Evolutionary conservation across 2,797 vertebrate genomes (phyloP).

Genomic region (Pitangus sulphuratus): DNA sequence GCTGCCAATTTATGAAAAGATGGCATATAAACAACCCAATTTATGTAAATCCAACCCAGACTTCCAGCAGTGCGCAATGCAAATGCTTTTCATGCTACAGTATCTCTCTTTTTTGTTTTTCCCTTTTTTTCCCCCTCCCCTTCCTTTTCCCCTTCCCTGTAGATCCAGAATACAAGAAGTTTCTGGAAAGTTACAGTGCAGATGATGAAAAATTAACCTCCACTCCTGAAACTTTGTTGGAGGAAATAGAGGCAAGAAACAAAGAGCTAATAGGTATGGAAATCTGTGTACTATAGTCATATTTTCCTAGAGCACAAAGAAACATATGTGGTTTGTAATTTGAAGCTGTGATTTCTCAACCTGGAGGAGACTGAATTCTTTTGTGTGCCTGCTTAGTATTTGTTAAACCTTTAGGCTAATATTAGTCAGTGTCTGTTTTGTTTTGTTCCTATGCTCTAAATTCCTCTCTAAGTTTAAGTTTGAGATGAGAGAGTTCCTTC

Average conservation of each 20-base stretch:
- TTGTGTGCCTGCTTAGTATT: background rate
- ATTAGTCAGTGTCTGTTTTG: background rate
- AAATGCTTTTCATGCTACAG: background rate
- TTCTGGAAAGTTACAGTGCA: conserved; percentile 92
- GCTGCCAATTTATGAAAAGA: background rate
- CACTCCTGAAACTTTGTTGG: conserved; percentile 94
- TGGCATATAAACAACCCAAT: background rate
- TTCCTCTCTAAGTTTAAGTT: background rate
- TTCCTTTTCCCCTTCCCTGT: background rate
- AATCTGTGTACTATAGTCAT: background rate
- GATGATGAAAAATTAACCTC: conserved; percentile 95
- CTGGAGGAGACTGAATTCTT: background rate
- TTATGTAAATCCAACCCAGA: background rate
- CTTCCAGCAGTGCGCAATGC: background rate
- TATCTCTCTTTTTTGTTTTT: background rate
- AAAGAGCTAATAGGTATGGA: conserved; percentile 93
- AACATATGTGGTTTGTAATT: background rate
- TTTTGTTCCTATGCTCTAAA: background rate
- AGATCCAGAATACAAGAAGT: conserved; percentile 97
- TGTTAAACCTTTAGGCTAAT: background rate
- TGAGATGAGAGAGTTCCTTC: background rate
- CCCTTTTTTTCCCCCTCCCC: rapidly evolving
- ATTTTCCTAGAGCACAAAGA: background rate
- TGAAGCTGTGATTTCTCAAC: background rate
- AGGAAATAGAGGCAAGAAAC: conserved; percentile 96